Evolutionary conservation across 2,888 invertebrate species (phyloP), one percentile per base, ranked within the genome.

Genomic region (Troglohyphantes excavatus): DNA sequence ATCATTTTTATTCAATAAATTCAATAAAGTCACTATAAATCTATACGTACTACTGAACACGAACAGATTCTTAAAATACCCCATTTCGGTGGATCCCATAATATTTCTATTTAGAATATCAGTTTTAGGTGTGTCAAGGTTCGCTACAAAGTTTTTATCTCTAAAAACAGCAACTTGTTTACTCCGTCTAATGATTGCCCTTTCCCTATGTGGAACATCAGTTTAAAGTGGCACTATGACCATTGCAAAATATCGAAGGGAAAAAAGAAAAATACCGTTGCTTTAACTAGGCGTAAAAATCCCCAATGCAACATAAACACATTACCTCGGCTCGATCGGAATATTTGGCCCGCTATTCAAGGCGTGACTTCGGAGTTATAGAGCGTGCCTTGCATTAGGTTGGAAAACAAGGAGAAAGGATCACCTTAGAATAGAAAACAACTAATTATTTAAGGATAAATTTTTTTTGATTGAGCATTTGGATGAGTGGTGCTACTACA

Each of bases 281-380:
- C n/a, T 63, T 21, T 78, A 78, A 78, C 78, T 78, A 78, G 78
- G 78, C 65, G 63, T 78, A 78, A 78, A 78, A 26, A 43, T 33
- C 26, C 33, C 9, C 33, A 9, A 33, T 33, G 5, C 39, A 23
- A 23, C 78, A 43, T n/a, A 78, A 78, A 65, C 63, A 26, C 65
- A 78, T 78, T 63, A 65, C 65, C 65, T 65, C 43, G 21, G 23
- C 39, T 78, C 26, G 65, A 65, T 23, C 13, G 26, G 75, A 75
- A 75, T 75, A 29, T 61, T 75, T 75, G 29, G 59, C 61, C 61
- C 63, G 65, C 65, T 78, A 65, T 78, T 78, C 65, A 78, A 78
- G 78, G 78, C 63, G 65, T 65, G 43, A 65, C 73, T 26, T n/a
- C n/a, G n/a, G n/a, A n/a, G n/a, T n/a, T n/a, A 11, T 11, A 59